phyloP scores from a whole-genome alignment of 2,888 invertebrate genomes.

The Theodoxus fluviatilis region DNA sequence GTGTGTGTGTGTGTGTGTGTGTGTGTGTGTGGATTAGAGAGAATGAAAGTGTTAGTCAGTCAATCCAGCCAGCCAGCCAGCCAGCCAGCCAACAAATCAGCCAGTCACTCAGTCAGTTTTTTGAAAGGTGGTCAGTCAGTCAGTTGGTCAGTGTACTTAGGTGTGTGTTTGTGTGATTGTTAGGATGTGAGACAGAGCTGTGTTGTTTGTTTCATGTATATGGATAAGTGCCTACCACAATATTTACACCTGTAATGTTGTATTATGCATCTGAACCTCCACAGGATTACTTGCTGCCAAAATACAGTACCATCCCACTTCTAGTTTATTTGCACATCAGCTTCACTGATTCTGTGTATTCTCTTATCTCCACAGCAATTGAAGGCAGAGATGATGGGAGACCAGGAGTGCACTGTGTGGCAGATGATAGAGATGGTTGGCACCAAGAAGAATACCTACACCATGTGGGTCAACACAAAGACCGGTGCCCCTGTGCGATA shows the following conservation, averaged over 20 bases:
- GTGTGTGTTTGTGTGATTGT: not conserved
- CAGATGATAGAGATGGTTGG: constrained; percentile 75
- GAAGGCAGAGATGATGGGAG: constrained; percentile 70
- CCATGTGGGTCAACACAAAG: constrained; percentile 76
- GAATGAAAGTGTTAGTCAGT: too few relatives aligned
- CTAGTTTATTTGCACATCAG: constrained; percentile 7
- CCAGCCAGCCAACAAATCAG: too few relatives aligned
- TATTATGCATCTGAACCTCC: not conserved
- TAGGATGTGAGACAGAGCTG: not conserved
- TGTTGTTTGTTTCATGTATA: constrained; percentile 75
- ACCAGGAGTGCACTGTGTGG: constrained; percentile 77
- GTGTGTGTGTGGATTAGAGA: too few relatives aligned
- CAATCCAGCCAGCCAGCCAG: too few relatives aligned
- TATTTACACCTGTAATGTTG: not conserved
- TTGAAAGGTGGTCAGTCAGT: too few relatives aligned
- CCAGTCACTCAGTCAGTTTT: too few relatives aligned
- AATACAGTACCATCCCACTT: not conserved
- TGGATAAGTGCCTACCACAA: not conserved
- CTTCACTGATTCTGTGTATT: not conserved
- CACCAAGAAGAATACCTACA: constrained; percentile 86
- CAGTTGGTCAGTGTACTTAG: not conserved
- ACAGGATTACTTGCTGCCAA: not conserved
- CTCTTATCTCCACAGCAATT: constrained; percentile 33
- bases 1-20: too few relatives aligned
- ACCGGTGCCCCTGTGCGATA: constrained; percentile 74